Evolutionary conservation across 2,797 vertebrate genomes (phyloP), one percentile per base, ranked within the genome.

Genomic region (Diceros bicornis): DNA sequence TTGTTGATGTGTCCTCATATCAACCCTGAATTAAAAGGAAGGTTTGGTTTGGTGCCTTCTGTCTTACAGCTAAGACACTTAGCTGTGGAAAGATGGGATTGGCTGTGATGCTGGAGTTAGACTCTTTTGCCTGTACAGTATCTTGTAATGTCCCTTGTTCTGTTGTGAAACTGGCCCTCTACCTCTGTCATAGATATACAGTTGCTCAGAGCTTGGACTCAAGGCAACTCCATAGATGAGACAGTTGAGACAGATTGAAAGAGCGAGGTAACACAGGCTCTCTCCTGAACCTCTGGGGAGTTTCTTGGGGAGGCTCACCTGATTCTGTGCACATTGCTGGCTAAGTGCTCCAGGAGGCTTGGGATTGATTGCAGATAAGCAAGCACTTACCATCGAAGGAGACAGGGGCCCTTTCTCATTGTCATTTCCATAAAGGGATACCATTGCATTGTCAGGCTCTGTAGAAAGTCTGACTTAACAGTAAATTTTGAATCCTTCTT

Each of bases 171-270:
- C 71, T 68, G 92, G 94, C 57, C 95, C 92, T 96, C 61, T 77
- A 75, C 81, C 91, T 96, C 82, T 98, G 95, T 89, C 91, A 91
- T 85, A 94, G 64, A 79, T 87, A 77, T n/a, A 86, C 68, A 79
- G 37, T 41, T 96, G 91, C 61, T 97, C 79, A 41, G 90, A 82
- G 55, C 29, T n/a, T 94, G 89, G 64, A 64, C 83, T 83, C 64
- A 18, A 74, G 78, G 94, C 87, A 91, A 41, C 17, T 41, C 59
- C 25, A 1, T 62, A 89, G 66, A 71, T 37, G 69, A 89, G 89
- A 75, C 52, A 44, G 47, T n/a, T 62, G 87, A 88, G 89, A 78
- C 21, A 34, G 41, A 81, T 59, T 18, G 61, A 79, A 96, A 27
- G 64, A 83, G 29, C 62, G 91, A 92, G 64, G 71, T 72, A 11